These are phyloP conservation scores for Oreocharis arfaki DNA, from an alignment of 2,113 vertebrate genomes.

Conservation along the genomic window DNA sequence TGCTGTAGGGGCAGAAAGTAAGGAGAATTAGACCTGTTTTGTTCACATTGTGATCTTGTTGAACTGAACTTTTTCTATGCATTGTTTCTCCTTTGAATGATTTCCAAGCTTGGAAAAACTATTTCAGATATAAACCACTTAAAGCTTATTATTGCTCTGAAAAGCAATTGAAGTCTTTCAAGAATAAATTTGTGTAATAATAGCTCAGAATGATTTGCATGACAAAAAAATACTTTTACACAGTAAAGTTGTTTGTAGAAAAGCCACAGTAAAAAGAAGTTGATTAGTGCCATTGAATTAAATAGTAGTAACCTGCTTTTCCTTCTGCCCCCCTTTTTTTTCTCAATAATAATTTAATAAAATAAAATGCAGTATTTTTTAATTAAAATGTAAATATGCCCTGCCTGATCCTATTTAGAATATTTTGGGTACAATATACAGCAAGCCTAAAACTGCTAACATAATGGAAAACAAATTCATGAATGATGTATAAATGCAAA, in stretches of 20 bases:
- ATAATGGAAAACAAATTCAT: background rate
- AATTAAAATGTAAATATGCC: conserved; percentile 39
- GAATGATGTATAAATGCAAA: background rate
- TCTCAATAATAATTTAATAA: background rate
- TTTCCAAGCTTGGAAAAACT: background rate
- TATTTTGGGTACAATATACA: background rate
- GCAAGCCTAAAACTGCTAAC: background rate
- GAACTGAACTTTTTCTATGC: background rate
- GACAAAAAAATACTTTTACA: conserved; percentile 19
- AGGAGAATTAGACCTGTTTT: background rate
- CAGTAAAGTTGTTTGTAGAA: conserved; percentile 3
- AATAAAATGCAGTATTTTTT: background rate
- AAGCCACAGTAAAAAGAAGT: background rate
- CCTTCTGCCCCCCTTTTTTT: background rate
- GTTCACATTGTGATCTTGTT: background rate
- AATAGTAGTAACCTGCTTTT: background rate
- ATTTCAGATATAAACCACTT: conserved; percentile 12
- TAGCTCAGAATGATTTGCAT: conserved; percentile 47
- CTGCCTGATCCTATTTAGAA: background rate
- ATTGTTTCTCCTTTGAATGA: background rate
- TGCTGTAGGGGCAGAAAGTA: background rate
- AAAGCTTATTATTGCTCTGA: conserved; percentile 7
- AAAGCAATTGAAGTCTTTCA: conserved; percentile 1
- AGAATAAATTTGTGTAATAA: conserved; percentile 50
- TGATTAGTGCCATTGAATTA: background rate